A percentile compares a stretch with the other conserved stretches of the same genome.
These are phyloP conservation scores for Nomada lathburiana DNA, from an alignment of 2,888 invertebrate genomes.

Conservation along the genomic window DNA sequence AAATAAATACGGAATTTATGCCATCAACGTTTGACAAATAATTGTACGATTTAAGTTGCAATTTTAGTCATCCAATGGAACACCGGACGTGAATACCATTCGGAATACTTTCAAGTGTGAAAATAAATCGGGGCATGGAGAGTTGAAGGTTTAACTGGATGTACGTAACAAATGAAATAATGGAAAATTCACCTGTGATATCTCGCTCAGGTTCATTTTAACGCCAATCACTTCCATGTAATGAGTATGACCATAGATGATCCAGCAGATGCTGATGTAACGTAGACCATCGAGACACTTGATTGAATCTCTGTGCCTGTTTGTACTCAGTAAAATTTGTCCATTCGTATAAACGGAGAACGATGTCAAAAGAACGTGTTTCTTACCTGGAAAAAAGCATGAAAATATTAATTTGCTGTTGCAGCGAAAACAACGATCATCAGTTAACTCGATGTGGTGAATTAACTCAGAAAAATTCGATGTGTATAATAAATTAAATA, in stretches of 20 bases:
- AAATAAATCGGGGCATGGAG: too few species aligned
- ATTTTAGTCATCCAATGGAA: too few species aligned
- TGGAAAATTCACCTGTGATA: conserved; percentile 67
- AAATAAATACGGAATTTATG: too few species aligned
- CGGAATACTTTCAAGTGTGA: too few species aligned
- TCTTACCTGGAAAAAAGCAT: conserved; percentile 30
- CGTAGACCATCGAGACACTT: conserved; percentile 84
- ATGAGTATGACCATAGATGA: conserved; percentile 80
- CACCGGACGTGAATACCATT: too few species aligned
- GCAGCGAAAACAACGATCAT: neutral
- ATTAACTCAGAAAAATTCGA: too few species aligned
- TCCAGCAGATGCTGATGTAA: conserved; percentile 82
- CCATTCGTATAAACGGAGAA: conserved; percentile 84
- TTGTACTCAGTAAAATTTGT: conserved; percentile 75
- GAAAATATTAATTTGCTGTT: neutral
- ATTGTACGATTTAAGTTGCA: too few species aligned
- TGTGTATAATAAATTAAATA: too few species aligned
- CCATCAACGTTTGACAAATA: too few species aligned
- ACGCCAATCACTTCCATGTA: conserved; percentile 73
- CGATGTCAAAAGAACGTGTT: conserved; percentile 65
- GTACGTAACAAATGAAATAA: neutral
- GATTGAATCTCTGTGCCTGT: conserved; percentile 72
- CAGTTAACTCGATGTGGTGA: neutral
- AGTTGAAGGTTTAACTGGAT: neutral
- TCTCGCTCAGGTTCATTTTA: conserved; percentile 70